Evolutionary conservation across 2,113 vertebrate genomes (phyloP).

Genomic region (Misgurnus anguillicaudatus): DNA sequence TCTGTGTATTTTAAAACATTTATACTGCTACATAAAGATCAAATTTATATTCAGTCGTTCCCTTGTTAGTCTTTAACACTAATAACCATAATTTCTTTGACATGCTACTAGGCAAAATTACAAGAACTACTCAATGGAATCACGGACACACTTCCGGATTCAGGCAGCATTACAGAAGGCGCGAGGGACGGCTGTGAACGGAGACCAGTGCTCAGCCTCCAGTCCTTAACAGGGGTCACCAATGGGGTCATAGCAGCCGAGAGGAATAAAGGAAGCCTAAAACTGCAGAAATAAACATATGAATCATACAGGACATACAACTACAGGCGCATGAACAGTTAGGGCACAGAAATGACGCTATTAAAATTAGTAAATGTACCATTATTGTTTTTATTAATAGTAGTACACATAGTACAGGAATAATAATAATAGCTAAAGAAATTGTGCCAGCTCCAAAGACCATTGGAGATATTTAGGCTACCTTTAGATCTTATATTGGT

Average conservation of each 20-base stretch:
- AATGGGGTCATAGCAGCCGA: constrained; percentile 37
- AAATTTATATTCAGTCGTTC: not conserved
- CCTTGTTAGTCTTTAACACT: not conserved
- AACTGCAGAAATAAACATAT: constrained; percentile 20
- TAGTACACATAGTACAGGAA: not conserved
- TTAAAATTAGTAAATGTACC: constrained; percentile 1
- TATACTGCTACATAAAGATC: too few species aligned
- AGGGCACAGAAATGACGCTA: not conserved
- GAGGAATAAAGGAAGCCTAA: constrained; percentile 13
- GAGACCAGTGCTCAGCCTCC: constrained; percentile 69
- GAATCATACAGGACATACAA: constrained; percentile 14
- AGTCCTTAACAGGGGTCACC: constrained; percentile 64
- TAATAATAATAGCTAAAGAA: constrained; percentile 12
- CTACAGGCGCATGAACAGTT: constrained; percentile 30
- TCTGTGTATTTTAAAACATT: not conserved
- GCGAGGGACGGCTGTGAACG: constrained; percentile 77
- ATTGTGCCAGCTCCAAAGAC: not conserved
- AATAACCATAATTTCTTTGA: constrained; percentile 29
- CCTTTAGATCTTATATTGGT: constrained; percentile 8
- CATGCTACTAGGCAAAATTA: constrained; percentile 88
- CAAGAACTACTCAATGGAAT: constrained; percentile 99
- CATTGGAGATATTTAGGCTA: constrained; percentile 5
- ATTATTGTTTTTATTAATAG: not conserved
- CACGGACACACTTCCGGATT: constrained; percentile 96
- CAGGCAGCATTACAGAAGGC: constrained; percentile 93